phyloP scores from a whole-genome alignment of 2,113 vertebrate species.

The Megatriorchis doriae region DNA sequence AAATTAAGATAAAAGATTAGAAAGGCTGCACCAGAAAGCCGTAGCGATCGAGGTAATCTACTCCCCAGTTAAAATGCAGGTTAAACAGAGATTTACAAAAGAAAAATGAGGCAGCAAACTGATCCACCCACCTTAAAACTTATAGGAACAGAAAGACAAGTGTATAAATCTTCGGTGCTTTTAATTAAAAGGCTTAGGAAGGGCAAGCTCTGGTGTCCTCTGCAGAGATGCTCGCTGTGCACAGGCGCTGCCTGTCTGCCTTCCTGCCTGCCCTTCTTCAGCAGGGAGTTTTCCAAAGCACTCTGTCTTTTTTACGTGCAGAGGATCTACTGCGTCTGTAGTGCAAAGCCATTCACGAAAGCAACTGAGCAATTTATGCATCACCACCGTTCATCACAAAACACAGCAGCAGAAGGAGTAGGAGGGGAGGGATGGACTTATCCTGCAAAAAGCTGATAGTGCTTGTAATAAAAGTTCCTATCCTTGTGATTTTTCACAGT shows the following conservation, averaged over 20 bases:
- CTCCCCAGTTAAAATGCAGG: neutral
- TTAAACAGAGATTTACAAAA: neutral
- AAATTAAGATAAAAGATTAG: neutral
- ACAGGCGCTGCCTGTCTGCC: neutral
- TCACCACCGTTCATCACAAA: neutral
- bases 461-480: accelerated
- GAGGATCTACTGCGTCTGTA: neutral
- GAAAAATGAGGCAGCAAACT: neutral
- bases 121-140: neutral
- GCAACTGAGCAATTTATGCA: accelerated
- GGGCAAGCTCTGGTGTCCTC: neutral
- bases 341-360: accelerated
- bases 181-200: neutral
- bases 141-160: neutral
- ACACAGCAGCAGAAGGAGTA: neutral
- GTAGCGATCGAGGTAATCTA: accelerated
- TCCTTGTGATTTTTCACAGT: neutral
- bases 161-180: neutral
- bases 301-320: neutral
- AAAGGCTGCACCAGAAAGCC: neutral
- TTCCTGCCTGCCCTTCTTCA: accelerated
- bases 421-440: neutral
- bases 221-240: accelerated
- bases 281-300: neutral
- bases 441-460: neutral